A percentile compares a stretch with the other conserved stretches of the same genome.
Evolutionary conservation across 2,113 vertebrate genomes (phyloP).

Genomic region (Scolopax mira): DNA sequence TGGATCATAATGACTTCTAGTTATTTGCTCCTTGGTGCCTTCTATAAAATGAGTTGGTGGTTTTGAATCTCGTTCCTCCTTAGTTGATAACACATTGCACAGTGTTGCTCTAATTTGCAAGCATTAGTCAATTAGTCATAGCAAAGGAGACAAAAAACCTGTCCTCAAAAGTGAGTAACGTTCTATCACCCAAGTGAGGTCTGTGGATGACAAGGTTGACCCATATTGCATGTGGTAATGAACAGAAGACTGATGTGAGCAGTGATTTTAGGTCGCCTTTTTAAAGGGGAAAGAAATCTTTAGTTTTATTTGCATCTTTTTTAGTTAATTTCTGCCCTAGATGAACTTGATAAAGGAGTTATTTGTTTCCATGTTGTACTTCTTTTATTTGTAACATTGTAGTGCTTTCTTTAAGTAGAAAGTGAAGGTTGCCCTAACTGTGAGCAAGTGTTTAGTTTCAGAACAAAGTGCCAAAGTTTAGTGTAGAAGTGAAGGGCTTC

Average conservation of each 20-base stretch:
- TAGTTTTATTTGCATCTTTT: not conserved
- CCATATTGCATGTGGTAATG: not conserved
- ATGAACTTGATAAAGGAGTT: not conserved
- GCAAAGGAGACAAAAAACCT: not conserved
- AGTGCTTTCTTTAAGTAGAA: not conserved
- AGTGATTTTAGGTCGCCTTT: not conserved
- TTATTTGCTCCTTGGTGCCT: not conserved
- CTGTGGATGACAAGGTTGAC: not conserved
- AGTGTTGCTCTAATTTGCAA: not conserved
- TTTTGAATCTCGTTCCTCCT: not conserved
- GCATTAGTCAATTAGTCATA: not conserved
- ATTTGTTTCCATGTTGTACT: not conserved
- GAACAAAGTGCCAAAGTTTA: not conserved
- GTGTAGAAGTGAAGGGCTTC: not conserved
- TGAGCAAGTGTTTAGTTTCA: not conserved
- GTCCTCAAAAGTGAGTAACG: not conserved
- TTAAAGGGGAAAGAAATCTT: not conserved
- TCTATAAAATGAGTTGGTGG: not conserved
- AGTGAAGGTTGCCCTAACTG: not conserved
- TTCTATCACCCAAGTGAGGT: not conserved
- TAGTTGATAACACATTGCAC: accelerated
- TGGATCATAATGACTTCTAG: not conserved
- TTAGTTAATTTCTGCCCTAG: not conserved
- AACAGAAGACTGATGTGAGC: not conserved
- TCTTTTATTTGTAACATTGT: not conserved